Evolutionary conservation across 2,113 vertebrate species (phyloP), one percentile per base, ranked within the genome.

Genomic region (Clinocottus analis): DNA sequence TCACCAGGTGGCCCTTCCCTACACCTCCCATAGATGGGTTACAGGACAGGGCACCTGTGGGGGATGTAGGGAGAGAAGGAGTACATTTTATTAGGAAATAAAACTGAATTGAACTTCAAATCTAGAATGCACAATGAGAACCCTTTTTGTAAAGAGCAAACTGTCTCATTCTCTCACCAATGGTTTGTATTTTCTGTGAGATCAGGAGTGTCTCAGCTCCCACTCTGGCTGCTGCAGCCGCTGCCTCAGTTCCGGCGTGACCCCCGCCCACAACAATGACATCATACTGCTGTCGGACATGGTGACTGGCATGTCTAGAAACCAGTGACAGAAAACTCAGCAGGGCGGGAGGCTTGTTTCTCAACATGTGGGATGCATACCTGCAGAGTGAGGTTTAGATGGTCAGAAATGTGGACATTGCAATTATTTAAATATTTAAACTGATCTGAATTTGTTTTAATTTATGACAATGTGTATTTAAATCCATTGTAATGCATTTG

Each of bases 21-120:
- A 99, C 95, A 65, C 98, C 98, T 2, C 98, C 98, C 89, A 99
- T 94, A 23, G 98, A 99, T 0, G 98, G 98, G 90, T 99, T 99
- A 87, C 97, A 99, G 62, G 98, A 99, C 93, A 99, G 94, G 59
- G 96, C 96, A 25, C 98, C 97, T 98, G 73, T 2, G 4, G 8
- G 39, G 21, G 21, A 51, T 12, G 23, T 43, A 2, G 33, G 19
- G 9, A 7, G 23, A 64, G n/a, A 41, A 23, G 4, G 45, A 47
- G 9, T 5, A 2, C 17, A 11, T 19, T 3, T 29, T 45, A 14
- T 8, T 23, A 4, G 51, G 6, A 1, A 10, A 23, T 5, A 23
- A 56, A 16, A 14, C 0, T 72, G 12, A 47, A n/a, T 43, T 1
- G 11, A 23, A 35, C 25, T 3, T 7, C 21, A 21, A 14, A 37